Base-by-base conservation (phyloP, 1,140 invertebrate genomes). In the Cotesia chilonis region DNA sequence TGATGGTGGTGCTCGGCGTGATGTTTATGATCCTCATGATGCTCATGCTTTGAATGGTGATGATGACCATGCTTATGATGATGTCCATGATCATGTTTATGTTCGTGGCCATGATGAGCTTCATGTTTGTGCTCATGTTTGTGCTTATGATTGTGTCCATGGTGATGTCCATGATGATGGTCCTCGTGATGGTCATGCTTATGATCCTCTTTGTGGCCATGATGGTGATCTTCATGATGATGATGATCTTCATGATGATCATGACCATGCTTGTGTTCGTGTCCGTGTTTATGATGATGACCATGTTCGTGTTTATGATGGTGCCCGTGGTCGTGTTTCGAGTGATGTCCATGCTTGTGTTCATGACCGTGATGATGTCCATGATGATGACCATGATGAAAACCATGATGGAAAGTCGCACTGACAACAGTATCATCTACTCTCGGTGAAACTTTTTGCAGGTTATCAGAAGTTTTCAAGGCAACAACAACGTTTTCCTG, bases 11-110 rank as follows among this genome's bases (percentile, higher is more conserved):
- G 78, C 17, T 82, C 81, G 1, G 81, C 79, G 1, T 84, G 78
- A 20, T 85, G 83, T 3, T 83, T 82, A 4, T 85, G 83, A 4
- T 83, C 80, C 28, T 85, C 79, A 38, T 83, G 76, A 65, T 85
- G 82, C 28, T 83, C 78, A 51, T 84, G 83, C 17, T 81, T 79
- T 3, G 80, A 81, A 3, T 81, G 78, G 70, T 82, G 80, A 2
- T 81, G 71, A 36, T 82, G 80, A 0, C 80, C 80, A 28, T 84
- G 82, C 9, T 84, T 77, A 10, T 84, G 82, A 0, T 80, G 72
- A 17, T 82, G 79, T 0, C 75, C 71, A 4, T 65, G 76, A 20
- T 79, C 71, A 59, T 83, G 81, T 66, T 83, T 82, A 67, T 84
- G 82, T 6, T 81, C 79, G 36, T 84, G 80, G 0, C 72, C 76